phyloP scores from a whole-genome alignment of 2,797 vertebrate species.

The Mallotus villosus region DNA sequence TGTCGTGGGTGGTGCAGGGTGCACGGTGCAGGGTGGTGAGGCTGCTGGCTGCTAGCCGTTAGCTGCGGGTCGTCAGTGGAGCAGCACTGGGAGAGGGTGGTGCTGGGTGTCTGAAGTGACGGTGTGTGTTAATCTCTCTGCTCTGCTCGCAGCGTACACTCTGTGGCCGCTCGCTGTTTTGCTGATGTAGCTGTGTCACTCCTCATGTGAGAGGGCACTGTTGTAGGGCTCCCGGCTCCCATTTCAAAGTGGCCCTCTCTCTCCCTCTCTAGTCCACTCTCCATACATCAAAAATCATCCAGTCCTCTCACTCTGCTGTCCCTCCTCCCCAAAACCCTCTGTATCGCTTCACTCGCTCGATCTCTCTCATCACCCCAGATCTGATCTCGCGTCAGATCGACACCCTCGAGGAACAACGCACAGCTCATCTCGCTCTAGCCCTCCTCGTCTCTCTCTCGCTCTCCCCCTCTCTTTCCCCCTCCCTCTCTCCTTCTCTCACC shows the following conservation, averaged over 20 bases:
- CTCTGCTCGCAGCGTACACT: background rate
- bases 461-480: slow-evolving; percentile 33
- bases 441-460: slow-evolving; percentile 18
- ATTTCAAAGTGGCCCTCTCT: slow-evolving; percentile 17
- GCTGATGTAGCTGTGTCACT: slow-evolving; percentile 55
- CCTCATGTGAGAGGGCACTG: slow-evolving; percentile 59
- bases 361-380: background rate
- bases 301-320: slow-evolving; percentile 3
- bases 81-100: background rate
- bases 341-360: background rate
- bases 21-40: background rate
- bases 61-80: background rate
- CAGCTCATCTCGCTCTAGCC: too few species aligned
- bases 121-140: background rate
- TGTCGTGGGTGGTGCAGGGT: background rate
- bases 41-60: slow-evolving; percentile 2
- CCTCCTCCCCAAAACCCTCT: background rate
- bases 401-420: too few species aligned
- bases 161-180: background rate
- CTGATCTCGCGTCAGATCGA: too few species aligned
- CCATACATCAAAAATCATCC: too few species aligned
- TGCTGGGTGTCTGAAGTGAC: background rate
- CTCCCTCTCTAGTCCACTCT: too few species aligned
- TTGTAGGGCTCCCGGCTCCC: slow-evolving; percentile 57
- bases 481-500: too few species aligned